Conservation (phyloP, 1,140 invertebrate genomes). For the Halesus radiatus region DNA sequence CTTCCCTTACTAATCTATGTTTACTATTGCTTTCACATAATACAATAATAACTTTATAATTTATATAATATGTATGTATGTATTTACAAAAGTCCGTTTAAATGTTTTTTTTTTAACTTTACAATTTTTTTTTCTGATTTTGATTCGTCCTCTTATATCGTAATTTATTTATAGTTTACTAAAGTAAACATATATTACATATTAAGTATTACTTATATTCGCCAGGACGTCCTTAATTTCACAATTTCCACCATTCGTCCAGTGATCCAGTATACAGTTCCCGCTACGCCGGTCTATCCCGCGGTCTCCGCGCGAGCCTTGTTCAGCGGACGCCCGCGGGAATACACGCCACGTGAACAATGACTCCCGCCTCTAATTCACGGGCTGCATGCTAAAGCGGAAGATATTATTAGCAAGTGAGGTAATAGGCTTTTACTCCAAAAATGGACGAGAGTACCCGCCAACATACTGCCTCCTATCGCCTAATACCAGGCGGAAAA, state of each 20-base stretch:
- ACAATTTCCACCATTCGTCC: not conserved
- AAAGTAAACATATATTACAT: no score
- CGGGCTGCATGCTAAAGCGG: conserved; percentile 2
- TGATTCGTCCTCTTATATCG: no score
- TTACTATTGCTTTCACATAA: no score
- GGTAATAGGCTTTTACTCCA: conserved; percentile 23
- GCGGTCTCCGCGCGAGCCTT: not conserved
- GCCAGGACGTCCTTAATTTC: not conserved
- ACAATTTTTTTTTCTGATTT: no score
- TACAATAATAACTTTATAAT: no score
- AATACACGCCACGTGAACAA: conserved; percentile 20
- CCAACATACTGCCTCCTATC: no score
- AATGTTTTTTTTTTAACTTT: no score
- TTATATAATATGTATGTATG: no score
- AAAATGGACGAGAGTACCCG: conserved; percentile 3
- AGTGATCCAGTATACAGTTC: not conserved
- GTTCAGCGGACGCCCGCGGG: not conserved
- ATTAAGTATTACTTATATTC: no score
- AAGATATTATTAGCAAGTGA: conserved; percentile 16
- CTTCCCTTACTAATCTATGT: no score
- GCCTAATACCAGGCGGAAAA: not conserved
- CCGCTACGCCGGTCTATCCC: not conserved
- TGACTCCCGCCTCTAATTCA: conserved; percentile 10
- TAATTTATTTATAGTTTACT: no score
- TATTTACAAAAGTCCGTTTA: no score